These are phyloP conservation scores for Rhadina sibilatrix DNA, from an alignment of 2,113 vertebrate species.

Conservation along the genomic window DNA sequence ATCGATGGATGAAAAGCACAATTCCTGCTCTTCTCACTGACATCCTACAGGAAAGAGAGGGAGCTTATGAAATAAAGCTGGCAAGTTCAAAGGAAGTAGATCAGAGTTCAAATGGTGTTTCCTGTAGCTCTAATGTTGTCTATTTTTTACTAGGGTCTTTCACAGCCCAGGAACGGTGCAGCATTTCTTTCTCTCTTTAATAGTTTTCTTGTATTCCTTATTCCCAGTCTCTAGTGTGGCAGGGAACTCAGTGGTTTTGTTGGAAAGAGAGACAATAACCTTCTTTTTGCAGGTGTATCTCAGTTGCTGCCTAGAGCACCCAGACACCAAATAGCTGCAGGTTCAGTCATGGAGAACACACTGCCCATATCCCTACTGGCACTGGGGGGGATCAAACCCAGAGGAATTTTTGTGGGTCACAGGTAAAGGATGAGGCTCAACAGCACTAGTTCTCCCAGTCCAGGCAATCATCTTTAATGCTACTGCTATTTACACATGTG, in stretches of 20 bases:
- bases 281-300: background rate
- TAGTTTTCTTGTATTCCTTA: background rate
- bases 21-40: background rate
- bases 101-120: background rate
- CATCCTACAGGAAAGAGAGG: background rate
- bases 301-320: background rate
- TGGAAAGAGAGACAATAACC: background rate
- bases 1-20: background rate
- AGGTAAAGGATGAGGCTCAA: background rate
- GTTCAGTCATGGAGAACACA: background rate
- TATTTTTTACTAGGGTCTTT: background rate
- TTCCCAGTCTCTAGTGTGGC: background rate
- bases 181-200: background rate
- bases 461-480: background rate
- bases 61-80: background rate
- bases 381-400: accelerated
- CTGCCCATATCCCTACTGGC: background rate
- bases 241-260: background rate
- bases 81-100: background rate
- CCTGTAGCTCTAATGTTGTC: background rate
- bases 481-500: background rate
- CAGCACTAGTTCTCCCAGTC: background rate
- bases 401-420: background rate
- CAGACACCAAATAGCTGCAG: background rate
- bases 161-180: background rate